Conservation (phyloP, 2,888 invertebrate genomes). For the Synanthedon tipuliformis region DNA sequence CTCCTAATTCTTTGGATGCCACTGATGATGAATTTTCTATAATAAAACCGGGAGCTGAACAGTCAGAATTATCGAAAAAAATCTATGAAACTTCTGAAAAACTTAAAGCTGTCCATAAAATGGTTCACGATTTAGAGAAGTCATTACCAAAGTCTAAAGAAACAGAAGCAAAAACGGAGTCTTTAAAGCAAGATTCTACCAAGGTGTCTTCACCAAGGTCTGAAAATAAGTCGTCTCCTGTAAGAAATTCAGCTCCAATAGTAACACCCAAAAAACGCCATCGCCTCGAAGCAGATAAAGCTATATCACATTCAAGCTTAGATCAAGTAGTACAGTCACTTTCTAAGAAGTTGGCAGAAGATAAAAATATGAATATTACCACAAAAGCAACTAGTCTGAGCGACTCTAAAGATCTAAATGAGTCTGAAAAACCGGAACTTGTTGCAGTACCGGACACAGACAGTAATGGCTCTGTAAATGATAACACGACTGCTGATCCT, state of each 20-base stretch:
- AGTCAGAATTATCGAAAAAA: conserved; percentile 62
- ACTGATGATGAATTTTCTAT: conserved; percentile 46
- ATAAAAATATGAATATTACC: conserved; percentile 27
- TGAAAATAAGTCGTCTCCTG: conserved; percentile 44
- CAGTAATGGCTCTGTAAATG: conserved; percentile 19
- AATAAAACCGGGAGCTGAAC: conserved; percentile 48
- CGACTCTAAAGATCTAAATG: conserved; percentile 32
- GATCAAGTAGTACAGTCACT: conserved; percentile 62
- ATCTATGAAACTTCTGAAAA: conserved; percentile 65
- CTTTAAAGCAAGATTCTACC: conserved; percentile 33
- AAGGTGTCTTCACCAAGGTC: conserved; percentile 47
- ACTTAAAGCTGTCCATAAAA: conserved; percentile 60
- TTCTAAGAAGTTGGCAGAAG: conserved; percentile 59
- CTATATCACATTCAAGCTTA: conserved; percentile 42
- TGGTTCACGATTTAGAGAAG: conserved; percentile 59
- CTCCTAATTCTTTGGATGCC: conserved; percentile 22
- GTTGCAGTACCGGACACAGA: conserved; percentile 14
- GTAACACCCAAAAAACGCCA: conserved; percentile 83
- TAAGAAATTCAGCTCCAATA: conserved; percentile 53
- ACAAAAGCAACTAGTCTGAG: conserved; percentile 22
- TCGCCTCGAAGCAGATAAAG: conserved; percentile 72
- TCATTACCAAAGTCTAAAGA: conserved; percentile 55
- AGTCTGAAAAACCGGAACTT: conserved; percentile 22
- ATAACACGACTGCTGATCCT: conserved; percentile 38
- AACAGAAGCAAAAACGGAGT: conserved; percentile 34